Evolutionary conservation across 2,888 invertebrate species (phyloP).

Genomic region (Megamerina dolium): DNA sequence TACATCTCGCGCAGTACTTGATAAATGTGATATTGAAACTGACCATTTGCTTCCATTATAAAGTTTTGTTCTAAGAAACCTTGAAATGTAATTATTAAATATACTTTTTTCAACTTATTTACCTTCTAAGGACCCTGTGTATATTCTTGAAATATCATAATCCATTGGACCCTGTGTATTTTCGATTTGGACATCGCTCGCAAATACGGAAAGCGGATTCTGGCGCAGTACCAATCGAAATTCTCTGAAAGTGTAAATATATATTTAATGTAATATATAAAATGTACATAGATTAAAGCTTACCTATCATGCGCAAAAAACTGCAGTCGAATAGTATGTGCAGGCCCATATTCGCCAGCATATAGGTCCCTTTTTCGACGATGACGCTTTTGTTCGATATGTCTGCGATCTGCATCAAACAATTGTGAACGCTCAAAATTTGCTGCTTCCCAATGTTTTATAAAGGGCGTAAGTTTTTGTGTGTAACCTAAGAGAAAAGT

Average conservation of each 20-base stretch:
- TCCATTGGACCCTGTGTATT: slow-evolving; percentile 62
- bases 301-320: slow-evolving; percentile 50
- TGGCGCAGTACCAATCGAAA: slow-evolving; percentile 70
- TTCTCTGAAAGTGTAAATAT: slow-evolving; percentile 56
- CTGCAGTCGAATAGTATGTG: slow-evolving; percentile 46
- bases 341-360: slow-evolving; percentile 37
- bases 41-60: no score
- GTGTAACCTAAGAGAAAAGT: slow-evolving; percentile 54
- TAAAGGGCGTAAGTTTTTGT: slow-evolving; percentile 62
- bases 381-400: slow-evolving; percentile 44
- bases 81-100: no score
- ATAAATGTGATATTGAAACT: no score
- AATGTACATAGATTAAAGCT: no score
- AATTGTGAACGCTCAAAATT: slow-evolving; percentile 58
- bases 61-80: no score
- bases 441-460: slow-evolving; percentile 74
- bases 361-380: slow-evolving; percentile 46
- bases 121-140: slow-evolving; percentile 77
- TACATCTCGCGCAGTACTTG: no score
- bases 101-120: slow-evolving; percentile 27
- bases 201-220: slow-evolving; percentile 66
- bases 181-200: slow-evolving; percentile 71
- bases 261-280: slow-evolving; percentile 1
- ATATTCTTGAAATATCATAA: slow-evolving; percentile 68
- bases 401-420: slow-evolving; percentile 45